Base-by-base conservation (phyloP, 2,888 invertebrate species). In the Scrobipalpa costella region DNA sequence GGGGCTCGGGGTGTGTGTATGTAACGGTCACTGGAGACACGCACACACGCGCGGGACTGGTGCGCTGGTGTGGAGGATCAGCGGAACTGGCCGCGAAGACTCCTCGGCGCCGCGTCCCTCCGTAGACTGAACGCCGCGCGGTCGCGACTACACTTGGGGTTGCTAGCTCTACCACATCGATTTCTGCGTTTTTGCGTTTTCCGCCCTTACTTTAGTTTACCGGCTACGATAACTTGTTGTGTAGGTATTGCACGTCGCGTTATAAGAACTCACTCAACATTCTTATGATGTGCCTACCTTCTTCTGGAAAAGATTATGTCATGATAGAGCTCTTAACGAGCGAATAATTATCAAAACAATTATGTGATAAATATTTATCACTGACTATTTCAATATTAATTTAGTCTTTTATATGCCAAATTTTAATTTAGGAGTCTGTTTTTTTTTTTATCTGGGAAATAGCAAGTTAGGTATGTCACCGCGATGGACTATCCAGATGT, bases 111-210 rank as follows among this genome's bases (percentile, higher is more conserved):
- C 73, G 75, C 79, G 81, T 74, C 76, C 73, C 82, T 74, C 76
- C 77, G 79, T 72, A 83, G 79, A 90, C 89, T 90, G 86, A 86
- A 78, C 78, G 61, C 72, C 71, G 79, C 79, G 78, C 76, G 27
- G 5, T 27, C 27, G 80, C 77, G 71, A 72, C 44, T n/a, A 15
- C 44, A 73, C 75, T 74, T 66, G 64, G 86, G 85, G 88, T 84
- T 85, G 84, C 88, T 71, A 86, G 80, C 71, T 68, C 64, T 64
- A 44, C 50, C 50, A 67, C 65, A 61, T 69, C 66, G 63, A 71
- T 81, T 80, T 75, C 77, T 81, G 52, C 60, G 8, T 9, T 65
- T 64, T 15, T 81, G 38, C 60, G 8, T 19, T 65, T 64, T 15
- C 63, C 61, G 44, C 58, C 62, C n/a, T 59, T 33, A 61, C 44